Evolutionary conservation across 2,113 vertebrate genomes (phyloP).

Genomic region (western clawed frog (Xenopus tropicalis)): DNA sequence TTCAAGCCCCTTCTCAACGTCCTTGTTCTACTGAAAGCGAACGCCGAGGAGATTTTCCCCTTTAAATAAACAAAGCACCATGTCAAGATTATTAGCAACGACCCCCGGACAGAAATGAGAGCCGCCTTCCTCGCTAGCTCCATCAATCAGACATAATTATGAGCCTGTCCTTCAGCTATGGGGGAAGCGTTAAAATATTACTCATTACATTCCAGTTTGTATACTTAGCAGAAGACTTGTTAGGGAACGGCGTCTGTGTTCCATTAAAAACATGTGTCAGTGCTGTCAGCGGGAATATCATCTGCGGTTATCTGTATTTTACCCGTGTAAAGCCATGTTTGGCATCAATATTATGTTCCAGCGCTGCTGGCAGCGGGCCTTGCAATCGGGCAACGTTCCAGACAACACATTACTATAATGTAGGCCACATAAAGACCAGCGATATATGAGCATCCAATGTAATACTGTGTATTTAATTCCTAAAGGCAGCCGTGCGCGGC

Average conservation of each 20-base stretch:
- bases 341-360: slow-evolving; percentile 30
- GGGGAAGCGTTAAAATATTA: background rate
- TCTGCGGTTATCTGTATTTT: slow-evolving; percentile 23
- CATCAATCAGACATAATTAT: background rate
- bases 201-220: slow-evolving; percentile 13
- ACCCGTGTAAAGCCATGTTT: slow-evolving; percentile 22
- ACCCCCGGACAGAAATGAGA: background rate
- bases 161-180: background rate
- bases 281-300: slow-evolving; percentile 28
- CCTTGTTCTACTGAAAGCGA: no score
- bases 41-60: no score
- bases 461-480: slow-evolving; percentile 9
- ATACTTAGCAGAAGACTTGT: slow-evolving; percentile 14
- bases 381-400: slow-evolving; percentile 27
- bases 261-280: slow-evolving; percentile 40
- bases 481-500: slow-evolving; percentile 1
- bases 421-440: slow-evolving; percentile 37
- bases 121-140: no score
- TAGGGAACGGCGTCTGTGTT: slow-evolving; percentile 2
- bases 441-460: slow-evolving; percentile 22
- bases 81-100: no score
- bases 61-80: no score
- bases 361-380: slow-evolving; percentile 34
- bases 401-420: slow-evolving; percentile 39
- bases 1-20: no score